phyloP scores from a whole-genome alignment of 2,113 vertebrate species.

The Notiomystis cincta region DNA sequence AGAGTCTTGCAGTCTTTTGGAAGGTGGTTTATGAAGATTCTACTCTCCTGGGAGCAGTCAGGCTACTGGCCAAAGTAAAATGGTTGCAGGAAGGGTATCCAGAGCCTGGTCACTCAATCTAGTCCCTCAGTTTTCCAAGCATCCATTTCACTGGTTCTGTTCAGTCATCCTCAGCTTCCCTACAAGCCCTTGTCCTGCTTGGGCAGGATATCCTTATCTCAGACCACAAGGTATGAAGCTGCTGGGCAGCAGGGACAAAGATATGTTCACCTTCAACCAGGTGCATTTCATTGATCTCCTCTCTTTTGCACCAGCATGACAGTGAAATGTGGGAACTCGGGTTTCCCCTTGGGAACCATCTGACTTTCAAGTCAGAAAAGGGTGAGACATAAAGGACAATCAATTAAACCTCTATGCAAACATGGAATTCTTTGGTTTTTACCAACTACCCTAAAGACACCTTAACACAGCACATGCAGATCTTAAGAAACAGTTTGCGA shows the following conservation, averaged over 20 bases:
- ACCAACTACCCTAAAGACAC: not conserved
- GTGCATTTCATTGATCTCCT: not conserved
- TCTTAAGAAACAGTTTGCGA: not conserved
- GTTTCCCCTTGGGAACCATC: not conserved
- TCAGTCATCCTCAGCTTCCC: not conserved
- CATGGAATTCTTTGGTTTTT: not conserved
- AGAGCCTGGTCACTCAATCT: not conserved
- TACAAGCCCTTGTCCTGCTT: not conserved
- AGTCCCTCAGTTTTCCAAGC: not conserved
- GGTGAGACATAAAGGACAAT: not conserved
- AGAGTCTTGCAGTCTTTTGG: not conserved
- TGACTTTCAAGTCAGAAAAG: not conserved
- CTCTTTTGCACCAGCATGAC: not conserved
- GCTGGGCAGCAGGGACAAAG: not conserved
- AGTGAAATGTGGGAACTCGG: not conserved
- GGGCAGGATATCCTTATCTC: not conserved
- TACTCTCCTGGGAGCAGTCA: not conserved
- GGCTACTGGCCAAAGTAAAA: not conserved
- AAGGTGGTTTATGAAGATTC: not conserved
- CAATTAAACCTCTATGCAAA: not conserved
- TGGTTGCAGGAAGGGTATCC: not conserved
- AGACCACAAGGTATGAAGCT: not conserved
- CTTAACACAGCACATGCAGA: not conserved
- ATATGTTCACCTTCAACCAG: not conserved
- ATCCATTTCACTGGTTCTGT: not conserved